These are phyloP conservation scores for Patiria pectinifera DNA, from an alignment of 53 echinoderm and acorn worm genomes.

Conservation along the genomic window DNA sequence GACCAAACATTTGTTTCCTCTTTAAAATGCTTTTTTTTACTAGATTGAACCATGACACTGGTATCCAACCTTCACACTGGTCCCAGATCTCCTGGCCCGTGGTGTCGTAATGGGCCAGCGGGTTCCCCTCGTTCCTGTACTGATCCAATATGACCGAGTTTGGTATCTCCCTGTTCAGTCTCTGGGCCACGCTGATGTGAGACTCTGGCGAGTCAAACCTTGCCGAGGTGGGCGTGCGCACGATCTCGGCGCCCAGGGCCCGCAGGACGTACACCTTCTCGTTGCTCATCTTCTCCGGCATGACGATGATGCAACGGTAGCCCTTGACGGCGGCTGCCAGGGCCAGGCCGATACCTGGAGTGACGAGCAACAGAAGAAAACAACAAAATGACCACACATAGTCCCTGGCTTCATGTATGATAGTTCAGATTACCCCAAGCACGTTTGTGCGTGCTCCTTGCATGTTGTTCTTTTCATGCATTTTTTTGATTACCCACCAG, in stretches of 20 bases:
- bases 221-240: slow-evolving; percentile 87
- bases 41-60: too few species aligned
- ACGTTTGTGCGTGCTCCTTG: too few species aligned
- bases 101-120: slow-evolving; percentile 90
- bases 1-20: too few species aligned
- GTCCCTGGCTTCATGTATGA: neutral
- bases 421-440: too few species aligned
- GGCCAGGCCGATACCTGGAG: slow-evolving; percentile 88
- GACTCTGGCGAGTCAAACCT: slow-evolving; percentile 91
- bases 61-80: slow-evolving; percentile 87
- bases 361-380: neutral
- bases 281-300: slow-evolving; percentile 96
- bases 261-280: slow-evolving; percentile 90
- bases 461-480: too few species aligned
- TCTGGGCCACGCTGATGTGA: slow-evolving; percentile 89
- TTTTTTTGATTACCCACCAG: too few species aligned
- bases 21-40: too few species aligned
- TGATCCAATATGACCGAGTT: slow-evolving; percentile 88
- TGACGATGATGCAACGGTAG: slow-evolving; percentile 95
- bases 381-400: neutral
- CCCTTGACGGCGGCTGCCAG: slow-evolving; percentile 91
- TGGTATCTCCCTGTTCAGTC: slow-evolving; percentile 88
- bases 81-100: slow-evolving; percentile 93
- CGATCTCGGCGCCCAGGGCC: slow-evolving; percentile 94
- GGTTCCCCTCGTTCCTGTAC: slow-evolving; percentile 90